Evolutionary conservation across 2,888 invertebrate species (phyloP).

Genomic region (Acleris sparsana): DNA sequence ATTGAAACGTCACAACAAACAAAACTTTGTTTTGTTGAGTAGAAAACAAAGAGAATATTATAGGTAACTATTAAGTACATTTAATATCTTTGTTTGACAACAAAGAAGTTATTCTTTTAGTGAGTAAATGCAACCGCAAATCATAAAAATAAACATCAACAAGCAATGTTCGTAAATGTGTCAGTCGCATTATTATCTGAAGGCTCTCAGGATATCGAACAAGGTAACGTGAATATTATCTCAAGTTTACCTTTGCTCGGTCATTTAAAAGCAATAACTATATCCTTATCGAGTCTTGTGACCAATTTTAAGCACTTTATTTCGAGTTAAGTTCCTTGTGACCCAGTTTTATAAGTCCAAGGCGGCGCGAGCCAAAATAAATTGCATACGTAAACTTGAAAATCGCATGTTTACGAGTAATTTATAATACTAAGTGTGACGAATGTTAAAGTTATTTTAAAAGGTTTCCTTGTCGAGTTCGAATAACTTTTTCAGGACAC

Average conservation of each 20-base stretch:
- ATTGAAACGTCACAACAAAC: constrained; percentile 28
- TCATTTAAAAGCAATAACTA: constrained; percentile 30
- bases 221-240: constrained; percentile 26
- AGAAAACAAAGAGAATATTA: constrained; percentile 27
- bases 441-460: background rate
- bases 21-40: constrained; percentile 13
- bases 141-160: background rate
- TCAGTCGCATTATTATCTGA: background rate
- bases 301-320: constrained; percentile 22
- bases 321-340: constrained; percentile 17
- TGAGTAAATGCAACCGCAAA: background rate
- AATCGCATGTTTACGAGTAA: constrained; percentile 2
- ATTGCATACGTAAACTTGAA: background rate
- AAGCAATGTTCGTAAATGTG: constrained; percentile 10
- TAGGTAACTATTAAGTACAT: too few species aligned
- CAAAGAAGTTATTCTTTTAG: too few species aligned
- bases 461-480: constrained; percentile 6
- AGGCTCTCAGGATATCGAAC: background rate
- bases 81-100: too few species aligned
- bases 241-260: constrained; percentile 18
- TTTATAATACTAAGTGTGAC: constrained; percentile 9
- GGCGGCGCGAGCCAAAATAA: constrained; percentile 6
- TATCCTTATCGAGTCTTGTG: constrained; percentile 27
- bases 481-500: background rate
- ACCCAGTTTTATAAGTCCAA: constrained; percentile 25